Base-by-base conservation (phyloP, 2,888 invertebrate genomes). In the Doris montereyensis region DNA sequence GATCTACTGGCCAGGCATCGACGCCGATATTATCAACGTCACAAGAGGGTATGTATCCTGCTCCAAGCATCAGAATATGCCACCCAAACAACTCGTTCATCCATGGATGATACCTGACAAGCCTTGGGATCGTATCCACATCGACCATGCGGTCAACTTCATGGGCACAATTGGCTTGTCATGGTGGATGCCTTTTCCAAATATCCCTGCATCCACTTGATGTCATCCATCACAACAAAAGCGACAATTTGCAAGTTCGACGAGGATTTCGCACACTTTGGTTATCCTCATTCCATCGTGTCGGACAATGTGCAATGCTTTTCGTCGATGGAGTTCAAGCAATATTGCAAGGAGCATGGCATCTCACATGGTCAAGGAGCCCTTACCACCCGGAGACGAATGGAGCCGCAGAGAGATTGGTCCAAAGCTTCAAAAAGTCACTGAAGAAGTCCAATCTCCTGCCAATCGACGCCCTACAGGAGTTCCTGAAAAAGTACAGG, bases 391-490 rank as follows among this genome's bases (percentile, higher is more conserved):
- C 85, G 21, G 80, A 77, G 5, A 78, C 68, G 10, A 83, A 81
- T 65, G 82, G 81, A 1, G 41, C 79, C 5, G 83, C 83, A 13
- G 83, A 84, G 76, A 75, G 82, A 35, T 62, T 77, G 17, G 83
- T 86, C 26, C 83, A 85, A 67, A 79, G 81, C 1, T 79, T 85
- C 24, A 85, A 85, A 32, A 58, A 81, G 24, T 65, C 76, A 2
- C 32, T 71, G 28, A 72, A 77, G 32, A 70, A 30, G n/a, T 70
- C 70, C 8, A 17, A 34, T n/a, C n/a, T 70, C 13, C 70, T 35
- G 17, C 30, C 5, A 1, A 26, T 13, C 32, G 70, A 70, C 70
- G 70, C 86, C 17, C 58, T 79, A 1, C 67, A 34, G 41, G 41
- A 34, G 35, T 35, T 65, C 35, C 62, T 62, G 10, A 35, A n/a